Evolutionary conservation across 1,140 invertebrate species (phyloP).

Genomic region (Lepidurus packardi): DNA sequence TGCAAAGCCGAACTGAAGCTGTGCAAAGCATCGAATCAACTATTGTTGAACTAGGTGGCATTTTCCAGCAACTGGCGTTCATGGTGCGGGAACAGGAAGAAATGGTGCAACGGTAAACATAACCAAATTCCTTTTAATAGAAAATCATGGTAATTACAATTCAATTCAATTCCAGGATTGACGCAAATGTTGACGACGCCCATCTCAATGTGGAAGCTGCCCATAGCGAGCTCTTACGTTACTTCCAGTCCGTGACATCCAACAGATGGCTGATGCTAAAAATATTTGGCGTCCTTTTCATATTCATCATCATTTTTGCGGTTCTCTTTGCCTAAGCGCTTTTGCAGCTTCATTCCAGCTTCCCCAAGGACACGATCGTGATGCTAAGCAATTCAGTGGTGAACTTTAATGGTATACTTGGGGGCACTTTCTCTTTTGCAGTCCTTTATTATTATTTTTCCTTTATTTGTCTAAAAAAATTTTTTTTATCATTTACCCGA

Average conservation of each 20-base stretch:
- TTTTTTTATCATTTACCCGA: not conserved
- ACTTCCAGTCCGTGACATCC: constrained; percentile 94
- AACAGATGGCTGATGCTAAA: constrained; percentile 99
- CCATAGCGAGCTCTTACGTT: constrained; percentile 93
- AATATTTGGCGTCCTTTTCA: constrained; percentile 95
- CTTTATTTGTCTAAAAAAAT: not conserved
- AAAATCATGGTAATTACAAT: constrained; percentile 35
- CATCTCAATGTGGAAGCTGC: constrained; percentile 95
- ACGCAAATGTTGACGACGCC: constrained; percentile 92
- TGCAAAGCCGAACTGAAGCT: constrained; percentile 87
- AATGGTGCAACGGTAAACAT: constrained; percentile 76
- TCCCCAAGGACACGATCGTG: not conserved
- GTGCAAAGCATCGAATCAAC: constrained; percentile 99
- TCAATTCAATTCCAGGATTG: constrained; percentile 71
- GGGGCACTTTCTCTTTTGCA: not conserved
- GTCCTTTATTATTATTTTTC: not conserved
- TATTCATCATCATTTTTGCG: constrained; percentile 99
- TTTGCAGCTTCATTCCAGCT: constrained; percentile 29
- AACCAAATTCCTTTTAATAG: constrained; percentile 27
- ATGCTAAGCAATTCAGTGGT: not conserved
- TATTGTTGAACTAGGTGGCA: constrained; percentile 96
- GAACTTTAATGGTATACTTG: not conserved
- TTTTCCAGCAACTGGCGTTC: constrained; percentile 94
- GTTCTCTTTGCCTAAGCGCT: constrained; percentile 76
- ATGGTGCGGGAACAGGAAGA: constrained; percentile 99